Percentiles rank a stretch among this genome's conserved stretches.
Evolutionary conservation across 2,888 invertebrate genomes (phyloP).

Genomic region (Rhagonycha lutea): DNA sequence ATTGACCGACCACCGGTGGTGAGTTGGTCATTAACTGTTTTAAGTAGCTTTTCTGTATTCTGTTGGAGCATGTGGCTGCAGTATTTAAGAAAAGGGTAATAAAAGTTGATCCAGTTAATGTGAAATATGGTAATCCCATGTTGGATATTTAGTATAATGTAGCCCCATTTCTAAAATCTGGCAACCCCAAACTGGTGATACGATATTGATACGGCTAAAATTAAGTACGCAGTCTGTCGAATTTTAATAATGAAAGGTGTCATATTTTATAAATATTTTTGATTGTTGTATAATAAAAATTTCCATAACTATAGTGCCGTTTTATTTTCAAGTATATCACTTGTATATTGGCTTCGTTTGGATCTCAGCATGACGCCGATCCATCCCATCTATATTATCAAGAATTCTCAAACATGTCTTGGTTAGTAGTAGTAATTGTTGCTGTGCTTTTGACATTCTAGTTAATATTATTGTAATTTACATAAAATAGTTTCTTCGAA

Average conservation of each 20-base stretch:
- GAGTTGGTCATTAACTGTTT: neutral
- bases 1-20: neutral
- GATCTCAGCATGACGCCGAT: neutral
- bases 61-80: neutral
- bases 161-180: neutral
- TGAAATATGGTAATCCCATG: neutral
- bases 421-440: neutral
- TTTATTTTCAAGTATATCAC: neutral
- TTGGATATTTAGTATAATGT: neutral
- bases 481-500: neutral
- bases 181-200: neutral
- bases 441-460: neutral
- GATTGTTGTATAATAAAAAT: neutral
- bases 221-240: neutral
- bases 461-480: neutral
- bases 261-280: neutral
- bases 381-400: neutral
- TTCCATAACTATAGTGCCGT: neutral
- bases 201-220: neutral
- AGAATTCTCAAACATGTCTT: neutral
- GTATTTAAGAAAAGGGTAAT: neutral
- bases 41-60: neutral
- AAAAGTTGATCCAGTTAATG: neutral
- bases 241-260: neutral
- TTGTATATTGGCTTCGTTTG: neutral